Percentiles rank a stretch among this genome's conserved stretches.
These are phyloP conservation scores for Parelbella ahira DNA, from an alignment of 2,888 invertebrate species.

Conservation along the genomic window DNA sequence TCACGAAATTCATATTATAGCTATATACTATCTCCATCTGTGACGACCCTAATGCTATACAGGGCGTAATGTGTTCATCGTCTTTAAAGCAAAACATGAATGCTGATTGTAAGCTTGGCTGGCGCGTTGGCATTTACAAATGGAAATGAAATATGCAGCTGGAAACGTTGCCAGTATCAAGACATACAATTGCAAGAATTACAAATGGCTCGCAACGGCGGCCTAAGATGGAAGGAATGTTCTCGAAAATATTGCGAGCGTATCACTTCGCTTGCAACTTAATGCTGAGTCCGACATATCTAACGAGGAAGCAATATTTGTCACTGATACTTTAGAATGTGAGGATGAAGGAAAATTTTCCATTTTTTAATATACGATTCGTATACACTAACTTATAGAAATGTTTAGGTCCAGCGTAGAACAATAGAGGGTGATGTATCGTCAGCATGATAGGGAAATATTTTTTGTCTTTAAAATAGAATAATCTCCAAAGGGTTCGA, in stretches of 20 bases:
- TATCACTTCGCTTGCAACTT: slow-evolving; percentile 1
- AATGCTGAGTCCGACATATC: not conserved
- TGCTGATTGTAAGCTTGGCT: slow-evolving; percentile 18
- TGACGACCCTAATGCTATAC: too few relatives aligned
- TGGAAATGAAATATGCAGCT: slow-evolving; percentile 20
- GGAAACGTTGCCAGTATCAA: slow-evolving; percentile 16
- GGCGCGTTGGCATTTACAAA: slow-evolving; percentile 19
- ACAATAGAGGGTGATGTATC: too few relatives aligned
- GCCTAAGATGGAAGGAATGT: too few relatives aligned
- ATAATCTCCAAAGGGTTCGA: too few relatives aligned
- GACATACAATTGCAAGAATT: slow-evolving; percentile 15
- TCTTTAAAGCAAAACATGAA: slow-evolving; percentile 14
- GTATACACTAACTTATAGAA: too few relatives aligned
- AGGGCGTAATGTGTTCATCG: slow-evolving; percentile 7
- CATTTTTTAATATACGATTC: too few relatives aligned
- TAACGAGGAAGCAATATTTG: slow-evolving; percentile 1
- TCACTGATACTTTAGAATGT: slow-evolving; percentile 3
- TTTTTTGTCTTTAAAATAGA: too few relatives aligned
- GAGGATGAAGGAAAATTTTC: too few relatives aligned
- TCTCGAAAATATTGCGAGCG: slow-evolving; percentile 5
- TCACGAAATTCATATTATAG: not conserved
- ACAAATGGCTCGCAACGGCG: slow-evolving; percentile 5
- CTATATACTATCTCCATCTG: too few relatives aligned
- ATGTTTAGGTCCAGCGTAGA: too few relatives aligned
- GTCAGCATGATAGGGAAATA: too few relatives aligned